phyloP scores from a whole-genome alignment of 2,113 vertebrate species.

The Ondatra zibethicus region DNA sequence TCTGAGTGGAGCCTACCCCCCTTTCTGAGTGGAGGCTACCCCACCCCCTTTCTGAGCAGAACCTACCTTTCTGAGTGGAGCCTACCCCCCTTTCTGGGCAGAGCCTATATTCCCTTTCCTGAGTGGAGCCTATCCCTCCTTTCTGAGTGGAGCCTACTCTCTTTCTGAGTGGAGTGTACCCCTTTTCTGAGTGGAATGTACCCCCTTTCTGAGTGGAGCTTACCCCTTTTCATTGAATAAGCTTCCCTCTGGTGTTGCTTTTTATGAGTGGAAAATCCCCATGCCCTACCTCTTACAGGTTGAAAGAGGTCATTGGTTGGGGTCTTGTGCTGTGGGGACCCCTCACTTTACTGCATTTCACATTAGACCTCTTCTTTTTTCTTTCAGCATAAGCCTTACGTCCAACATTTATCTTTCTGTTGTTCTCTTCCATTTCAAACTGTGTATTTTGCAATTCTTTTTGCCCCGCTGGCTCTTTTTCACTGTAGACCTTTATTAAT shows the following conservation, averaged over 20 bases:
- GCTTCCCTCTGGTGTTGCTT: not conserved
- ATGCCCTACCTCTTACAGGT: not conserved
- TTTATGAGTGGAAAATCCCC: not conserved
- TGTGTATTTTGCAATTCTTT: not conserved
- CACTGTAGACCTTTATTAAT: not conserved
- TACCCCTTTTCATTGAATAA: not conserved
- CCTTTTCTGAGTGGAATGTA: too few relatives aligned
- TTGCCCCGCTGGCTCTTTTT: not conserved
- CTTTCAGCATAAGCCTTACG: not conserved
- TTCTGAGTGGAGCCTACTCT: too few relatives aligned
- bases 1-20: too few relatives aligned
- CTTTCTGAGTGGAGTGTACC: too few relatives aligned
- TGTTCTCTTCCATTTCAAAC: not conserved
- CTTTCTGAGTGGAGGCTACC: too few relatives aligned
- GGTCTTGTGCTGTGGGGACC: not conserved
- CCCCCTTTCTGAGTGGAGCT: too few relatives aligned
- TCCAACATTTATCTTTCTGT: not conserved
- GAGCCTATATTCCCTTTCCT: too few relatives aligned
- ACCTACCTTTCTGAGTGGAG: too few relatives aligned
- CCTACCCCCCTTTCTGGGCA: too few relatives aligned
- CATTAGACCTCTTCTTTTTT: not conserved
- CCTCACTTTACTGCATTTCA: not conserved
- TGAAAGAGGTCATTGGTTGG: not conserved
- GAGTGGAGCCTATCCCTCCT: too few relatives aligned
- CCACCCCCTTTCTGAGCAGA: too few relatives aligned